Evolutionary conservation across 2,888 invertebrate genomes (phyloP).

Genomic region (Coremacera marginata): DNA sequence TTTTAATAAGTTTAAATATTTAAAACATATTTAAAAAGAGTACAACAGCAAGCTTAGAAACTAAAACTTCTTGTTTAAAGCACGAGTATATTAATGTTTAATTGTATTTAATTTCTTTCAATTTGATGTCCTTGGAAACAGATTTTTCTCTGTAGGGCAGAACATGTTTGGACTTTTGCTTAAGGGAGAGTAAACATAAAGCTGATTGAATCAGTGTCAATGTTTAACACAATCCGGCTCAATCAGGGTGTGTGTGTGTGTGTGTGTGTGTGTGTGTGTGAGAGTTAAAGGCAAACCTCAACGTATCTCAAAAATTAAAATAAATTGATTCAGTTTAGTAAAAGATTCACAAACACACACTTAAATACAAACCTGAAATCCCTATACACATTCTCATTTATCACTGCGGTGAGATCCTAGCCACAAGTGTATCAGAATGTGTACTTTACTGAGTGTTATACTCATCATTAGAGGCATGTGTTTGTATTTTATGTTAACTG

Average conservation of each 20-base stretch:
- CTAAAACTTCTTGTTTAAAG: no score
- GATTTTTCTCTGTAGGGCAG: no score
- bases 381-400: neutral
- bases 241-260: neutral
- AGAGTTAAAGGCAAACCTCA: neutral
- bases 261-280: neutral
- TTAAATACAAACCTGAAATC: neutral
- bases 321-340: neutral
- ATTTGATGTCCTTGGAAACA: no score
- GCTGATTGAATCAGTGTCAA: neutral
- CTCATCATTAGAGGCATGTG: neutral
- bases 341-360: neutral
- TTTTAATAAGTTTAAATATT: no score
- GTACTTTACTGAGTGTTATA: neutral
- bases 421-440: neutral
- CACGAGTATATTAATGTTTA: no score
- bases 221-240: neutral
- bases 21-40: no score
- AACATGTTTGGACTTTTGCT: no score
- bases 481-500: neutral
- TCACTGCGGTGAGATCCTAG: neutral
- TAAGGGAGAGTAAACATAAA: neutral
- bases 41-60: no score
- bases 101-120: no score
- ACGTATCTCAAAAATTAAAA: neutral